These are phyloP conservation scores for Cyprichromis sp. DNA, from an alignment of 2,113 vertebrate species.

Conservation along the genomic window DNA sequence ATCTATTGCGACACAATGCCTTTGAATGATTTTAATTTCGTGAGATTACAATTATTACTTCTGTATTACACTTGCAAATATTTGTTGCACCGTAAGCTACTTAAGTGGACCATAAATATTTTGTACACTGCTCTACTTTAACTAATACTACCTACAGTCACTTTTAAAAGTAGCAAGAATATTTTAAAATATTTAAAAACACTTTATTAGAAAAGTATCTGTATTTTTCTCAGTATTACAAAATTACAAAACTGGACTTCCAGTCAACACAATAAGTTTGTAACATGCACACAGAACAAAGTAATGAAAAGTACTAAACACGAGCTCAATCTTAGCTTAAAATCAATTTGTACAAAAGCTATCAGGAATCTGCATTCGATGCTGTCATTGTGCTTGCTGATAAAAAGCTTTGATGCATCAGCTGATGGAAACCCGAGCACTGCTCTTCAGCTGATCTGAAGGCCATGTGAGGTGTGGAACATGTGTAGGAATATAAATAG, in stretches of 20 bases:
- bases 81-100: neutral
- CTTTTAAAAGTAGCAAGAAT: neutral
- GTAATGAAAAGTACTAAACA: neutral
- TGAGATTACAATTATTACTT: neutral
- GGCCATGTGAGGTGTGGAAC: neutral
- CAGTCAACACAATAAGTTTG: neutral
- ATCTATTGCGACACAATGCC: neutral
- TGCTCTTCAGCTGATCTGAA: neutral
- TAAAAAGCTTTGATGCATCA: neutral
- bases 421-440: neutral
- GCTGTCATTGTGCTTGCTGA: neutral
- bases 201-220: neutral
- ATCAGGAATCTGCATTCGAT: no score
- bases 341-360: no score
- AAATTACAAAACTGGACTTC: neutral
- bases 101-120: neutral
- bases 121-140: neutral
- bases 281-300: neutral
- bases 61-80: neutral
- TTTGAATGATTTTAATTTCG: neutral
- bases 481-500: neutral
- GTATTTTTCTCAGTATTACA: neutral
- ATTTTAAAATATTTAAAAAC: neutral
- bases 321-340: neutral
- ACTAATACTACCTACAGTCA: neutral